Conservation (phyloP, 2,888 invertebrate genomes). For the Trichogramma evanescens region DNA sequence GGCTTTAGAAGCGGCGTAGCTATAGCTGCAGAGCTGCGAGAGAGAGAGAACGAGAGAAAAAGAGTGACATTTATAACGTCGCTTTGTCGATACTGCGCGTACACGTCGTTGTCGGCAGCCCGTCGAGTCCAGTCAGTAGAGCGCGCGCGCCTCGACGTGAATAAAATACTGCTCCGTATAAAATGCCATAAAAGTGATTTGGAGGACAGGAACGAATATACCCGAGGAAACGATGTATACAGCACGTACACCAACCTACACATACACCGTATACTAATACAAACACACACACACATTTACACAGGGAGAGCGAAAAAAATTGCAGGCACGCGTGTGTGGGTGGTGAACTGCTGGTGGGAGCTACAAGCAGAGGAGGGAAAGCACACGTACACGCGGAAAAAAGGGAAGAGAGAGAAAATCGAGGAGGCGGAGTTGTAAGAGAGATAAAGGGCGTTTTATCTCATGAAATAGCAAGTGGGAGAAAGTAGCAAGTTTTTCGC, state of each 20-base stretch:
- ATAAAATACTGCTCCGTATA: conserved; percentile 18
- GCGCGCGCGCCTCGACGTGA: conserved; percentile 7
- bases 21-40: neutral
- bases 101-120: neutral
- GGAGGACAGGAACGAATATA: conserved; percentile 22
- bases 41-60: neutral
- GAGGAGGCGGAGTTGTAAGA: conserved; percentile 25
- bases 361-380: conserved; percentile 1
- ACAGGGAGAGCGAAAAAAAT: neutral
- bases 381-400: neutral
- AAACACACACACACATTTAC: neutral
- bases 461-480: conserved; percentile 31
- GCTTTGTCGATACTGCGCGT: neutral
- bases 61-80: conserved; percentile 15
- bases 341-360: neutral
- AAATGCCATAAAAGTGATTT: conserved; percentile 25
- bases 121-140: conserved; percentile 1
- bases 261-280: too few relatives aligned
- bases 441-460: conserved; percentile 42
- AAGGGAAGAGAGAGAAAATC: conserved; percentile 7
- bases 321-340: neutral
- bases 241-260: conserved; percentile 1
- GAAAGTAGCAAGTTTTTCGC: conserved; percentile 7
- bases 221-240: conserved; percentile 20
- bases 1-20: neutral